Evolutionary conservation across 1,140 invertebrate genomes (phyloP).

Genomic region (Meloidogyne exigua): DNA sequence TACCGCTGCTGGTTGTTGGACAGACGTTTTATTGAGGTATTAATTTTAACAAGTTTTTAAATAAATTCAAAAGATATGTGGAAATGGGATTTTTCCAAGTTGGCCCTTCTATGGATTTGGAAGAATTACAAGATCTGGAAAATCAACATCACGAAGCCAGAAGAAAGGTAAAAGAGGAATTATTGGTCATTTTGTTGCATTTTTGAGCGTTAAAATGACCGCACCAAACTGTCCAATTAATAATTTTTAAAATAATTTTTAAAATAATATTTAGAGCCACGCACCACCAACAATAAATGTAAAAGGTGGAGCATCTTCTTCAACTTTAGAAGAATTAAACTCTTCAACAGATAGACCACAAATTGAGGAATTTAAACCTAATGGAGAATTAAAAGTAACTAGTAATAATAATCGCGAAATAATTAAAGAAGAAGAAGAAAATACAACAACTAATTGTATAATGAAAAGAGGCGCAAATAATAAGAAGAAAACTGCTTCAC

Average conservation of each 20-base stretch:
- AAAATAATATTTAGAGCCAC: not conserved
- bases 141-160: conserved; percentile 5
- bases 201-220: too few relatives aligned
- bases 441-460: not conserved
- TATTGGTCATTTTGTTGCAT: not conserved
- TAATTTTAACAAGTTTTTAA: not conserved
- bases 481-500: not conserved
- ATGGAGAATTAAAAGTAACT: not conserved
- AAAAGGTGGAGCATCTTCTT: not conserved
- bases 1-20: conserved; percentile 59
- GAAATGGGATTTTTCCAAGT: conserved; percentile 61
- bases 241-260: too few relatives aligned
- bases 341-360: not conserved
- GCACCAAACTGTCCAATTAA: too few relatives aligned
- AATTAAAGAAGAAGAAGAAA: conserved; percentile 1
- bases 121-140: conserved; percentile 19
- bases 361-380: not conserved
- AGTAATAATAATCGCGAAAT: not conserved
- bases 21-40: conserved; percentile 52
- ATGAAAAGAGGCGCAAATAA: not conserved
- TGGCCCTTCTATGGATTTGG: conserved; percentile 37
- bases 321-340: not conserved
- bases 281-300: not conserved
- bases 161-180: not conserved
- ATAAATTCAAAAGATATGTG: conserved; percentile 43